These are phyloP conservation scores for Isaurus tuberculatus DNA, from an alignment of 92 coral and sea anemone genomes.

Conservation along the genomic window DNA sequence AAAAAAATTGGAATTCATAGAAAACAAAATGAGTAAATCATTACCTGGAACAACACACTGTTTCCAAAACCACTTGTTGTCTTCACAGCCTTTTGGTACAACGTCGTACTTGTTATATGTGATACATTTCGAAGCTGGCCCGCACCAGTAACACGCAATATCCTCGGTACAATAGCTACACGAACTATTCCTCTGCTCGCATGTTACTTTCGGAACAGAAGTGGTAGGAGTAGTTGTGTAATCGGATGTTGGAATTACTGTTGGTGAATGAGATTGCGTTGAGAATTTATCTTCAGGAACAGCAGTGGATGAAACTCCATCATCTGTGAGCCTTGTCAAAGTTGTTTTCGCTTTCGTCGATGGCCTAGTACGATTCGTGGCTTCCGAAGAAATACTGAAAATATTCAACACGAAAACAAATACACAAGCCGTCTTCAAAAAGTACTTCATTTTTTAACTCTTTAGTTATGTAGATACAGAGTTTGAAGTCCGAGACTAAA, in stretches of 20 bases:
- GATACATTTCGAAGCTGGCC: constrained; percentile 66
- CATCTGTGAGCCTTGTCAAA: constrained; percentile 21
- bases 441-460: background rate
- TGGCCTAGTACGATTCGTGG: constrained; percentile 2
- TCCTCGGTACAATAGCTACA: constrained; percentile 80
- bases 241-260: background rate
- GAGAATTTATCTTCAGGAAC: background rate
- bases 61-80: constrained; percentile 92
- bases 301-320: constrained; percentile 4
- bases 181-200: constrained; percentile 68
- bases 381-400: background rate
- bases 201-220: constrained; percentile 53
- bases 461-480: background rate
- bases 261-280: background rate
- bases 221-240: constrained; percentile 57
- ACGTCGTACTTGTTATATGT: constrained; percentile 62
- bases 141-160: constrained; percentile 84
- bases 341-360: constrained; percentile 3
- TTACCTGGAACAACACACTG: constrained; percentile 89
- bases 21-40: no score
- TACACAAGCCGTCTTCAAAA: background rate
- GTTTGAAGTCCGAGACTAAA: background rate
- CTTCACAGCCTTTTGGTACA: constrained; percentile 77
- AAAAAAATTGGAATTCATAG: no score
- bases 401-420: background rate